Conservation (phyloP, 2,888 invertebrate species). For the Agrochola circellaris region DNA sequence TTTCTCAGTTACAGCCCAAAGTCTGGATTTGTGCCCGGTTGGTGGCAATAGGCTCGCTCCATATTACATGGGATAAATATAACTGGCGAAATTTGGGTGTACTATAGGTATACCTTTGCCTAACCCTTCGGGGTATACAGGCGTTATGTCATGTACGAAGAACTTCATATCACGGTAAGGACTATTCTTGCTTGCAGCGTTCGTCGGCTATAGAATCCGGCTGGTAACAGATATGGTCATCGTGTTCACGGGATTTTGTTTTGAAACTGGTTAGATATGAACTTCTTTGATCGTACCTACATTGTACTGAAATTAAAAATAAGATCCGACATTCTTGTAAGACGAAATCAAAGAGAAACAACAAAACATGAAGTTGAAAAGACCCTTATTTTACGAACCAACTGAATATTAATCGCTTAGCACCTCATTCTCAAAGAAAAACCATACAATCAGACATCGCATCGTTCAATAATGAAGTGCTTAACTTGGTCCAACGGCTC, state of each 20-base stretch:
- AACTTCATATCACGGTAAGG: no score
- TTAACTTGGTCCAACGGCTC: conserved; percentile 77
- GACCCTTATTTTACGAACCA: conserved; percentile 3
- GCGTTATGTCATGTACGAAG: not conserved
- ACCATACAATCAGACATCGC: conserved; percentile 52
- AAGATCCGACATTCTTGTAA: not conserved
- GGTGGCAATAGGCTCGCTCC: not conserved
- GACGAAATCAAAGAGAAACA: not conserved
- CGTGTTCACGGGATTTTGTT: no score
- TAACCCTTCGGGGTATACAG: not conserved
- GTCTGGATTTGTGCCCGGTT: not conserved
- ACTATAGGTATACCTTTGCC: not conserved
- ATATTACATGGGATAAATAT: not conserved
- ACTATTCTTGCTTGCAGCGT: no score
- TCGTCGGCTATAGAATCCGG: no score
- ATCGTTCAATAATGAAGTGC: conserved; percentile 73
- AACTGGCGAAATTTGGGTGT: not conserved
- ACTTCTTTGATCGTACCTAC: no score
- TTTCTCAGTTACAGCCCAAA: not conserved
- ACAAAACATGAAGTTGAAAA: not conserved
- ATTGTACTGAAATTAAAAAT: not conserved
- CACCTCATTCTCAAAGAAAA: conserved; percentile 56
- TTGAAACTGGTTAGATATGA: no score
- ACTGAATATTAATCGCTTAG: conserved; percentile 45
- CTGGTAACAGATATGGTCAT: no score